Base-by-base conservation (phyloP, 2,888 invertebrate species). In the Drosophila kuntzei region DNA sequence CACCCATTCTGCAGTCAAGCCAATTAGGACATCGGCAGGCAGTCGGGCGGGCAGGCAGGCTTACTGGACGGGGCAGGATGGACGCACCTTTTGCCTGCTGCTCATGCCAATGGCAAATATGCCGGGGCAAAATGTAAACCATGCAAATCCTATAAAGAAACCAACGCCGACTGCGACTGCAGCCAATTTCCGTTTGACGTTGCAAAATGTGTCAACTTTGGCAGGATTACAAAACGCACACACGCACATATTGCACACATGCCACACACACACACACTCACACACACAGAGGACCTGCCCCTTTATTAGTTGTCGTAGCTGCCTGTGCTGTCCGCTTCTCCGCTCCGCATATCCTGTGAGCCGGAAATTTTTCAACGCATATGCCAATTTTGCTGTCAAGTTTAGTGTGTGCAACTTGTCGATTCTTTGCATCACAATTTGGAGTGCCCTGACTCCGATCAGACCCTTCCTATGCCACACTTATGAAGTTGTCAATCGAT, bases 141-240 rank as follows among this genome's bases (percentile, higher is more conserved):
- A 59, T 72, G 62, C 44, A 77, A 72, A 72, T 80, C 77, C 77
- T 47, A 80, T 80, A 78, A 76, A 76, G 80, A 78, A 80, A 66
- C 51, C 59, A 50, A 73, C 59, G 55, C 29, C 63, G 67, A 72
- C 75, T 67, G 71, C 60, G 65, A 74, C 68, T 71, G 80, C 80
- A 73, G 76, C 71, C 87, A 86, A 81, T 83, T 86, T 86, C 80
- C 80, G 87, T 82, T 83, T 83, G 83, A 83, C 74, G 71, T 86
- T 76, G 74, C 83, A 64, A 83, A 81, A 81, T 81, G 80, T 81
- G 80, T 81, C 83, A 86, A 80, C 77, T 86, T 73, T 81, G 83
- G 74, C 80, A 79, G 83, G 83, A 80, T 83, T 81, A 80, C 73
- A 70, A 65, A 63, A 70, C 68, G 36, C 62, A 65, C 59, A 80